phyloP scores from a whole-genome alignment of 2,888 invertebrate species.

The Trachelus stipa region DNA sequence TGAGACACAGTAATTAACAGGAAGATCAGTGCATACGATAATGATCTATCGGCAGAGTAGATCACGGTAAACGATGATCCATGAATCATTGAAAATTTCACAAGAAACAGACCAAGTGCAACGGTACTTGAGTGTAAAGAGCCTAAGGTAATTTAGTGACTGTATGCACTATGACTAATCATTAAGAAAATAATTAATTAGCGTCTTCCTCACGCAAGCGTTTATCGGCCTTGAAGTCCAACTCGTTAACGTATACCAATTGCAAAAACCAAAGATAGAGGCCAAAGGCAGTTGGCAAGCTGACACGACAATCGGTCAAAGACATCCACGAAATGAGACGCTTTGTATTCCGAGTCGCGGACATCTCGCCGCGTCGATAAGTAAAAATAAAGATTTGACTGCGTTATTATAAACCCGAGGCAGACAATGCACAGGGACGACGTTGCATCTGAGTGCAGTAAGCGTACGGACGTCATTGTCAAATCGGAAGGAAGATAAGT shows the following conservation, averaged over 20 bases:
- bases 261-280: not conserved
- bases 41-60: not conserved
- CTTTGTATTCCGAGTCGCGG: conserved; percentile 46
- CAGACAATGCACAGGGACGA: conserved; percentile 38
- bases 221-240: not conserved
- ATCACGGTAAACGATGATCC: not conserved
- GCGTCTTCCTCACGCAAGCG: not conserved
- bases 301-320: not conserved
- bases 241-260: not conserved
- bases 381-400: not conserved
- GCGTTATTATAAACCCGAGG: conserved; percentile 46
- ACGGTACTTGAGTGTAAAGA: not conserved
- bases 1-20: not conserved
- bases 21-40: not conserved
- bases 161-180: not conserved
- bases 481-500: conserved; percentile 20
- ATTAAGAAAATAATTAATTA: not conserved
- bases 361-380: conserved; percentile 1
- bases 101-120: not conserved
- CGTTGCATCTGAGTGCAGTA: conserved; percentile 37
- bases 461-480: conserved; percentile 40
- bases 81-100: not conserved
- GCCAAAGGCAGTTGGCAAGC: not conserved
- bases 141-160: not conserved
- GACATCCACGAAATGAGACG: conserved; percentile 45